Evolutionary conservation across 2,113 vertebrate genomes (phyloP), one percentile per base, ranked within the genome.

Genomic region (Phylloscopus whistleri): DNA sequence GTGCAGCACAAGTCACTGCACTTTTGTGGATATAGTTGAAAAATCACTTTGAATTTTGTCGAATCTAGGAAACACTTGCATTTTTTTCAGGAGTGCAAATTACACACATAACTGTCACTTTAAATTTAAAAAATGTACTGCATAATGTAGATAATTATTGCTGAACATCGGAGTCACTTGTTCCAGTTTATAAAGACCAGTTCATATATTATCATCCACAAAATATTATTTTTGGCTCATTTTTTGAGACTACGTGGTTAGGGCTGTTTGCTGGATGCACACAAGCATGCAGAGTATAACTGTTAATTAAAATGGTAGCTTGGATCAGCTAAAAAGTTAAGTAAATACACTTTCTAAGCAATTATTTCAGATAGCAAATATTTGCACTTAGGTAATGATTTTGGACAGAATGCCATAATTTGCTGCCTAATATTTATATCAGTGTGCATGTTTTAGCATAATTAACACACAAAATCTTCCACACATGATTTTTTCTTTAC

Each of bases 311-410:
- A 74, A 93, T 56, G 21, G 46, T 89, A 56, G 67, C 80, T 70
- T 66, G 56, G 53, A 68, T 94, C 93, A 53, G 51, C 76, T 48
- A 31, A 87, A 77, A 69, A 63, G 16, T 82, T 60, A 72, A 52
- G 58, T 93, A 93, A 94, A 94, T 96, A 82, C 16, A 31, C 85
- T 89, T 97, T 76, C 18, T 62, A 59, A 93, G 72, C 82, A 94
- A 90, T 93, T 81, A 87, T 89, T 97, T 84, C 63, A 79, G 46
- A 88, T 76, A 93, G 81, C 92, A 95, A 94, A 73, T 96, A 87
- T 67, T 94, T 83, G 51, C 73, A 56, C 43, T 85, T 53, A 67
- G 92, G 78, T 87, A 53, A 63, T 80, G 81, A 75, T 73, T 80
- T 74, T 35, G 93, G 86, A 89, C 94, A 82, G 74, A 80, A 84